These are phyloP conservation scores for Rhinolophus sinicus DNA, from an alignment of 2,113 vertebrate genomes.

Conservation along the genomic window DNA sequence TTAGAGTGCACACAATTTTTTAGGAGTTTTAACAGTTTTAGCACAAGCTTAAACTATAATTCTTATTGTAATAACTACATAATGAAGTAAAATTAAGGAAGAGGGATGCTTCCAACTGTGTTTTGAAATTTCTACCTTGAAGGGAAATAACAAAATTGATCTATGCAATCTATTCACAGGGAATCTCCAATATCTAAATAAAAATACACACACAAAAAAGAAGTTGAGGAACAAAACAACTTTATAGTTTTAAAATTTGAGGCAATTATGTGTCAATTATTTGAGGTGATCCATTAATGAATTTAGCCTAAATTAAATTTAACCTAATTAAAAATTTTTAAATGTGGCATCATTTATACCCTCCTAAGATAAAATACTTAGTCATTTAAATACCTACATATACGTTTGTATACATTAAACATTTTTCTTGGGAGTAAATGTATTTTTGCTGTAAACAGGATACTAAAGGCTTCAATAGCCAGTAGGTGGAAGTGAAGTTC, in stretches of 20 bases:
- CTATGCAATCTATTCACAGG: background rate
- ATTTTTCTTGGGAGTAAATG: background rate
- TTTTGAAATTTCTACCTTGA: background rate
- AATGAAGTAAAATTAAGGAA: background rate
- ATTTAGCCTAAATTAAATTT: background rate
- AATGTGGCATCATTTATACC: background rate
- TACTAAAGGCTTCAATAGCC: background rate
- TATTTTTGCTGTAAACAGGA: background rate
- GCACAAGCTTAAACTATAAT: slow-evolving; percentile 25
- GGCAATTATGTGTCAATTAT: background rate
- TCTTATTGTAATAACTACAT: background rate
- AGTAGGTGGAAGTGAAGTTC: background rate
- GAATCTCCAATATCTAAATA: background rate
- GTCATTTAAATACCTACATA: background rate
- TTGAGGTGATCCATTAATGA: background rate
- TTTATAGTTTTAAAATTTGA: background rate
- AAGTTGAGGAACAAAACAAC: background rate
- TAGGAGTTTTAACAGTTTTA: background rate
- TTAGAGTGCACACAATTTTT: background rate
- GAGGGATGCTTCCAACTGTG: background rate
- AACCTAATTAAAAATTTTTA: background rate
- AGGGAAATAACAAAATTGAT: background rate
- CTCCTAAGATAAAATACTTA: background rate
- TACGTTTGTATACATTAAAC: background rate
- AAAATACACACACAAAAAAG: background rate